Evolutionary conservation across 2,113 vertebrate species (phyloP), one percentile per base, ranked within the genome.

Genomic region (Nestor notabilis): DNA sequence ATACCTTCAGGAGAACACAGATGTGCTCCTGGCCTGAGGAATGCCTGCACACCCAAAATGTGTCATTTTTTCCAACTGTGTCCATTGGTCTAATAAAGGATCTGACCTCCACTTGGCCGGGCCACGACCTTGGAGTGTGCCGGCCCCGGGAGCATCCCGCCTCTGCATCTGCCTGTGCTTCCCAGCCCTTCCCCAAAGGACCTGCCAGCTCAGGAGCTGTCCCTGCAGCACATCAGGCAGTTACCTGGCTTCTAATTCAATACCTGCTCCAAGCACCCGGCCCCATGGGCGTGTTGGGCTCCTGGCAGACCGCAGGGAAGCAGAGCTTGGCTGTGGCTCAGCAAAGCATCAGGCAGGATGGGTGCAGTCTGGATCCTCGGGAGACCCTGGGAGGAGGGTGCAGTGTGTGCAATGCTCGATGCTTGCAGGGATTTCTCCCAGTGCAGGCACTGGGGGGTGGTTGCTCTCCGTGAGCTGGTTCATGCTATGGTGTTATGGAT

Each of bases 1-100:
- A 96, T 96, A 60, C 93, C 93, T 94, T 93, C 76, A 95, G 94
- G 94, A 95, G 89, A 87, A 87, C 91, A 52, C 81, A 94, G 77
- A 94, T 91, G 87, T 87, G 56, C 52, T 88, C 56, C 76, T 75
- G 82, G 85, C 75, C 52, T 1, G 4, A 85, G 81, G 60, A 91
- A 78, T 56, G 77, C 74, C 71, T 75, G 39, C 0, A 0, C 0
- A 5, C 47, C 69, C 86, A 63, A 64, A 94, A 79, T 2, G 17
- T 79, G 91, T 74, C 7, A 5, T 7, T 82, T 91, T 95, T 96
- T 91, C 96, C 91, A 69, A 37, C 72, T 65, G 77, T 74, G 72
- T 76, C 70, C 3, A 1, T 27, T 60, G 94, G 44, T 94, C 95
- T 96, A 95, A 96, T 87, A 96, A 94, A 96, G 95, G 89, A 87